A percentile compares a stretch with the other conserved stretches of the same genome.
Conservation (phyloP, 2,113 vertebrate genomes). For the Montifringilla adamsi region DNA sequence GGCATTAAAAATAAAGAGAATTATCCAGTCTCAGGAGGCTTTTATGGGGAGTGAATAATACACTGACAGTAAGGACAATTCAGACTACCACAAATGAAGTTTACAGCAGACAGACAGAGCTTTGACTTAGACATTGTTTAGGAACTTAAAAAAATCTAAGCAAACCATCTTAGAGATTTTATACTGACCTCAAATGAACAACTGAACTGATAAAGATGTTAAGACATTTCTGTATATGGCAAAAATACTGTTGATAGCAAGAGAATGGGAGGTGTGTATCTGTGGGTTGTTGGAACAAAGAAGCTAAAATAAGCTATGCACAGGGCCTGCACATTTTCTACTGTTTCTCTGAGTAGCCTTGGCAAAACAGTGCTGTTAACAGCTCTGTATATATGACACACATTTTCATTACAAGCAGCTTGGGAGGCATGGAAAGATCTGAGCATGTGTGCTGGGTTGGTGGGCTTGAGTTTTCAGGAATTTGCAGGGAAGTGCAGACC, state of each 20-base stretch:
- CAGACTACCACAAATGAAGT: neutral
- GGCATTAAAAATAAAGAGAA: neutral
- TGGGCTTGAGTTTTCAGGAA: neutral
- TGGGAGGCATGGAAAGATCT: neutral
- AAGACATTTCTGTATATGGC: constrained; percentile 30
- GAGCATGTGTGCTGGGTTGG: neutral
- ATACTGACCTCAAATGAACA: neutral
- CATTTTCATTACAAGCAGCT: neutral
- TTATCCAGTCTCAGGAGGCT: neutral
- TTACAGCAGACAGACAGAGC: neutral
- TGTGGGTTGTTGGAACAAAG: neutral
- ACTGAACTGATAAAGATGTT: neutral
- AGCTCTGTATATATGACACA: neutral
- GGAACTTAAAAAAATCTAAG: neutral
- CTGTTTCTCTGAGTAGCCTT: neutral
- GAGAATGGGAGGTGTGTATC: constrained; percentile 9
- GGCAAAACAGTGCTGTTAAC: neutral
- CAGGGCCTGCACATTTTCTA: neutral
- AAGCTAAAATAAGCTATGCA: neutral
- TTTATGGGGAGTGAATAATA: neutral
- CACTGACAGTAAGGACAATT: neutral
- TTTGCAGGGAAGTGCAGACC: neutral
- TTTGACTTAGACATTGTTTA: neutral
- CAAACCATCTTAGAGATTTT: constrained; percentile 1
- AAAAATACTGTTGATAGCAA: neutral